Percentiles rank a stretch among this genome's conserved stretches.
These are phyloP conservation scores for Drosophila tani DNA, from an alignment of 1,140 invertebrate species.

Conservation along the genomic window DNA sequence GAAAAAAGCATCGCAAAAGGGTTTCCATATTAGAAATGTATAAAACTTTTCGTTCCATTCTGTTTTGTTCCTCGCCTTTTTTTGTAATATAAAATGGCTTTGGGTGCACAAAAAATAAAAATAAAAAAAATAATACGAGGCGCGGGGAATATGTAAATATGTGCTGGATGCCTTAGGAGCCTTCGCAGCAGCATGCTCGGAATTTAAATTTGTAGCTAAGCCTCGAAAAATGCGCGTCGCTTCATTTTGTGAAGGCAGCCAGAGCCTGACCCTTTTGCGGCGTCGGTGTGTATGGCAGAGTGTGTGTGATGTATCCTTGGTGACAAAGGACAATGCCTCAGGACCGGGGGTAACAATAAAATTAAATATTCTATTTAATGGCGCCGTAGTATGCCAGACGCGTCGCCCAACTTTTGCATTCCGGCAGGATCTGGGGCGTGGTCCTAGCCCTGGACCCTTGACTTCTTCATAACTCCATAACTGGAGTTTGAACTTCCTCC, in stretches of 20 bases:
- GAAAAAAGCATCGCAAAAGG: constrained; percentile 56
- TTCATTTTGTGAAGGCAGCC: constrained; percentile 46
- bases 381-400: constrained; percentile 68
- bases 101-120: constrained; percentile 24
- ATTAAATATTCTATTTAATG: constrained; percentile 83
- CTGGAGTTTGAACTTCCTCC: constrained; percentile 1
- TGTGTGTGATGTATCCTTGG: constrained; percentile 62
- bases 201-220: constrained; percentile 75
- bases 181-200: constrained; percentile 63
- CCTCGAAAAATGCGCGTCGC: constrained; percentile 59
- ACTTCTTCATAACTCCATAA: constrained; percentile 7
- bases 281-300: constrained; percentile 20
- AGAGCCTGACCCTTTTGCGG: constrained; percentile 58
- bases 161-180: constrained; percentile 53
- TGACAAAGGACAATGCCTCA: constrained; percentile 56
- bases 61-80: constrained; percentile 15
- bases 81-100: constrained; percentile 56
- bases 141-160: constrained; percentile 71
- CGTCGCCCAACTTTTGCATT: constrained; percentile 46
- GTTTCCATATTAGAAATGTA: constrained; percentile 76
- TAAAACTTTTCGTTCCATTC: constrained; percentile 59
- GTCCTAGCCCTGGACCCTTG: constrained; percentile 1
- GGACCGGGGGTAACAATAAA: constrained; percentile 67
- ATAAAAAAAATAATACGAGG: constrained; percentile 8
- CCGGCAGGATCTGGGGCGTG: constrained; percentile 1